Base-by-base conservation (phyloP, 2,888 invertebrate genomes). In the Agrenia bidenticulata region DNA sequence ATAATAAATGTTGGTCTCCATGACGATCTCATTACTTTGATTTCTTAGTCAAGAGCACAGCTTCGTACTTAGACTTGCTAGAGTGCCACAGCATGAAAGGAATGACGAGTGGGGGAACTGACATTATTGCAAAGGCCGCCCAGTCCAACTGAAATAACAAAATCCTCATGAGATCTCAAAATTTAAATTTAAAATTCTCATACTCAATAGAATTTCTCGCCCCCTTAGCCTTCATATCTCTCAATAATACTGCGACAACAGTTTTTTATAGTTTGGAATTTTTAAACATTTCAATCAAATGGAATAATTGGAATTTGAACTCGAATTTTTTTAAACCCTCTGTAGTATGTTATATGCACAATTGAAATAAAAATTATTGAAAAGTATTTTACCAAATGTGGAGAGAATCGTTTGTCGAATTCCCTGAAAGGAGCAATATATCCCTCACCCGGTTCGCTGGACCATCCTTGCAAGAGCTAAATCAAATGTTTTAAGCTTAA, bases 121-220 rank as follows among this genome's bases (percentile, higher is more conserved):
- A 92, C 94, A 99, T 95, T 63, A 98, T 87, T 39, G 94, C 94
- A 79, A 99, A 99, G 26, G 95, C 93, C 61, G 89, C 84, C 99
- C 98, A 99, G 82, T 97, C 97, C 69, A 94, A 78, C 84, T 85
- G 78, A 17, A 51, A 51, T 32, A 11, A 32, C 11, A 32, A 7
- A 32, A 32, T 32, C n/a, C n/a, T n/a, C n/a, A n/a, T n/a, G n/a
- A n/a, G n/a, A n/a, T n/a, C n/a, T n/a, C n/a, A n/a, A n/a, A n/a
- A n/a, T n/a, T n/a, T n/a, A n/a, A n/a, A n/a, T n/a, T n/a, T n/a
- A n/a, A n/a, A n/a, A n/a, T n/a, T n/a, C n/a, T n/a, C n/a, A n/a
- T n/a, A n/a, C n/a, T n/a, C n/a, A n/a, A n/a, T n/a, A n/a, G n/a
- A n/a, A n/a, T n/a, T n/a, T n/a, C n/a, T n/a, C n/a, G n/a, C n/a